These are phyloP conservation scores for Odobenus rosmarus DNA, from an alignment of 2,113 vertebrate genomes.

Conservation along the genomic window DNA sequence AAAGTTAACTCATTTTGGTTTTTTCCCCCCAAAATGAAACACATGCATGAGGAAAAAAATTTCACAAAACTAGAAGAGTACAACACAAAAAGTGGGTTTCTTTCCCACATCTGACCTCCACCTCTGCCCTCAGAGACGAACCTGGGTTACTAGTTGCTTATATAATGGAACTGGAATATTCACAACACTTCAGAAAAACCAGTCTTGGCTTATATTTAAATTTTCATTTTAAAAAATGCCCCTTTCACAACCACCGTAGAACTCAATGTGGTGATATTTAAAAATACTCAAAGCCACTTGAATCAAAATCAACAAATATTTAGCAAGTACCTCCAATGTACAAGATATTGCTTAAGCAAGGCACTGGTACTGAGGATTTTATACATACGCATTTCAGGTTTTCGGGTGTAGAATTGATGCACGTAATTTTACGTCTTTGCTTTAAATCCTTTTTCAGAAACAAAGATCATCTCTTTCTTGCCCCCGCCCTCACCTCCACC, in stretches of 20 bases:
- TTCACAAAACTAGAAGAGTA: not conserved
- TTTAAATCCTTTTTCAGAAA: conserved; percentile 22
- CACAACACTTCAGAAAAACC: not conserved
- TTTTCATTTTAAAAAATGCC: conserved; percentile 38
- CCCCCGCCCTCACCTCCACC: not conserved
- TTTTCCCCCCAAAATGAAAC: conserved; percentile 15
- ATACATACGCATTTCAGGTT: not conserved
- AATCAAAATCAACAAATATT: conserved; percentile 45
- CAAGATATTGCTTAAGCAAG: not conserved
- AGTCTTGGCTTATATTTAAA: conserved; percentile 20
- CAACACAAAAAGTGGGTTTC: not conserved
- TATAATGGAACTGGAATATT: not conserved
- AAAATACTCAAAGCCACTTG: conserved; percentile 35
- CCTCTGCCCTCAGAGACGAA: not conserved
- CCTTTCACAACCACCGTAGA: conserved; percentile 1
- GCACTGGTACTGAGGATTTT: conserved; percentile 1
- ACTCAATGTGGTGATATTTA: not conserved
- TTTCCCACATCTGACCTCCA: conserved; percentile 12
- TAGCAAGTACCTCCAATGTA: not conserved
- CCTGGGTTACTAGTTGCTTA: not conserved
- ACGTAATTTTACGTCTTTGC: conserved; percentile 10
- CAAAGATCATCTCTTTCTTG: not conserved
- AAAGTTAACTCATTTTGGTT: conserved; percentile 15
- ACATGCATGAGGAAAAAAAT: not conserved
- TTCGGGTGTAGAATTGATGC: not conserved